These are phyloP conservation scores for Enteromius radiatus DNA, from an alignment of 2,797 vertebrate species.

Conservation along the genomic window DNA sequence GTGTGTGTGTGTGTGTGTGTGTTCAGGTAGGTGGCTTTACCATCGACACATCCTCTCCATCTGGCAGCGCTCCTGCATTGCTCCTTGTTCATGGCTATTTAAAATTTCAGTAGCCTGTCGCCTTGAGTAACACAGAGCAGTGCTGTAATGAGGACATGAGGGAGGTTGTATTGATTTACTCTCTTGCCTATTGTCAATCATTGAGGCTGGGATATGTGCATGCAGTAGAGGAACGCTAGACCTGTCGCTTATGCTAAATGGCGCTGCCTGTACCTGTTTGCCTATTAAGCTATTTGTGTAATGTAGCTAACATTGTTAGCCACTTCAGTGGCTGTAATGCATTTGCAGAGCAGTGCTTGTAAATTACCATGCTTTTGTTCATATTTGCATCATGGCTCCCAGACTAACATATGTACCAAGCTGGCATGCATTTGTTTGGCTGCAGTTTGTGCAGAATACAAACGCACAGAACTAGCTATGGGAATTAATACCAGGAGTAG, in stretches of 20 bases:
- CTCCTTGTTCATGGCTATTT: conserved; percentile 59
- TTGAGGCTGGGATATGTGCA: conserved; percentile 33
- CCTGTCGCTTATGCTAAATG: conserved; percentile 44
- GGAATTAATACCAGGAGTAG: background rate
- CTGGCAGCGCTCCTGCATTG: conserved; percentile 46
- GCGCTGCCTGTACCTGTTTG: conserved; percentile 47
- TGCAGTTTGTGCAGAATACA: conserved; percentile 2
- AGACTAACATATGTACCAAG: conserved; percentile 1
- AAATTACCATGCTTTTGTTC: conserved; percentile 23
- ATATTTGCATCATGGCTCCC: conserved; percentile 3
- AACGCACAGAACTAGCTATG: background rate
- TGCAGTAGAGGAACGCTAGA: conserved; percentile 11
- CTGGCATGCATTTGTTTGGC: background rate
- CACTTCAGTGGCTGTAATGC: conserved; percentile 11
- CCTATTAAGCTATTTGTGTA: conserved; percentile 55
- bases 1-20: conserved; percentile 33
- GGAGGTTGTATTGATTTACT: conserved; percentile 61
- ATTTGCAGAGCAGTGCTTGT: background rate
- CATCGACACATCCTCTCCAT: conserved; percentile 33
- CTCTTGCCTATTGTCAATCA: conserved; percentile 59
- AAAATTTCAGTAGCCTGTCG: conserved; percentile 62
- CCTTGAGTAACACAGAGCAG: conserved; percentile 55
- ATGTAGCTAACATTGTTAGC: conserved; percentile 45
- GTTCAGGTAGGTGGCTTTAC: conserved; percentile 40
- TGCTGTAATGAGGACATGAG: conserved; percentile 62